Evolutionary conservation across 2,888 invertebrate genomes (phyloP).

Genomic region (Tetragonisca angustula): DNA sequence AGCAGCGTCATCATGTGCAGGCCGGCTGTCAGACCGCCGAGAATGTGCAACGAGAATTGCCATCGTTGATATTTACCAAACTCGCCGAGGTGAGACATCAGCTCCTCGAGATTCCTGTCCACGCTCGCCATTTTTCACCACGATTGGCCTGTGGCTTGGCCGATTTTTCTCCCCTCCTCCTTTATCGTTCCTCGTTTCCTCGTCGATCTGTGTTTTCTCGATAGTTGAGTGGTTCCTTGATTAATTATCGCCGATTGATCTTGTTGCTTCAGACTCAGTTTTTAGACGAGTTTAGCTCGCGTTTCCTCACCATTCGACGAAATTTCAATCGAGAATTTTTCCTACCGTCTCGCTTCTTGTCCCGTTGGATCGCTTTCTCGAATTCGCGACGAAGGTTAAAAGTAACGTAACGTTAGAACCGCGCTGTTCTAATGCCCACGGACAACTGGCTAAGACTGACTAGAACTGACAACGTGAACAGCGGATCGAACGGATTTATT

Average conservation of each 20-base stretch:
- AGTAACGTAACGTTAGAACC: constrained; percentile 14
- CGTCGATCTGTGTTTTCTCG: no score
- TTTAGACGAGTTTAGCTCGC: no score
- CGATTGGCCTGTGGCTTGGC: no score
- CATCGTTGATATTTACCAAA: constrained; percentile 93
- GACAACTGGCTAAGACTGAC: constrained; percentile 45
- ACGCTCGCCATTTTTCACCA: constrained; percentile 67
- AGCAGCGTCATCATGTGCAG: constrained; percentile 93
- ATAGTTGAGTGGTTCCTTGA: no score
- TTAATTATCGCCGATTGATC: no score
- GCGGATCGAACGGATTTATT: constrained; percentile 39
- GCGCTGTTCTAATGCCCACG: constrained; percentile 34
- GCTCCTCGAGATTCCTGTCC: constrained; percentile 78
- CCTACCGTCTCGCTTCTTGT: no score
- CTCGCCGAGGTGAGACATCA: constrained; percentile 86
- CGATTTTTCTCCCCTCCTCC: background rate
- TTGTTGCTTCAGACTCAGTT: no score
- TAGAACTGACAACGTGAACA: constrained; percentile 28
- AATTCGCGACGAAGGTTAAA: constrained; percentile 8
- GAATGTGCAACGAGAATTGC: constrained; percentile 91
- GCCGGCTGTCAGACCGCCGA: constrained; percentile 92
- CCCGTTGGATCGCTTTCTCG: background rate
- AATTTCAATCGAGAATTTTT: no score
- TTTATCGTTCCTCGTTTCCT: background rate
- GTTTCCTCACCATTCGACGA: no score